Evolutionary conservation across 2,888 invertebrate genomes (phyloP).

Genomic region (Andricus curvator): DNA sequence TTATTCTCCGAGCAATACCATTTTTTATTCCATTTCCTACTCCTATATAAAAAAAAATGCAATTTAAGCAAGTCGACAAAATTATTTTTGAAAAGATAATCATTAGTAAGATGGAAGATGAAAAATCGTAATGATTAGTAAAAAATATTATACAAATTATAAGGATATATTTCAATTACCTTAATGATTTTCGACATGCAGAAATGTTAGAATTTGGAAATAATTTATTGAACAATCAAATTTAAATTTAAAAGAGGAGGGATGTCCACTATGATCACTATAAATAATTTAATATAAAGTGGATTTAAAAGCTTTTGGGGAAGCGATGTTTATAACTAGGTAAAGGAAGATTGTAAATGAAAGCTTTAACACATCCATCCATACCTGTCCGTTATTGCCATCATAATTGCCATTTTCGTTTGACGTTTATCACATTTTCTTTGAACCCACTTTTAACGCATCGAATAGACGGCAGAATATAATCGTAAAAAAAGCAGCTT

Average conservation of each 20-base stretch:
- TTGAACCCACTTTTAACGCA: constrained; percentile 11
- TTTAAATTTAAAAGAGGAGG: constrained; percentile 17
- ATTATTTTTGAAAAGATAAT: background rate
- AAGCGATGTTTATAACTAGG: background rate
- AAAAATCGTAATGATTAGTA: background rate
- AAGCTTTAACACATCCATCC: constrained; percentile 15
- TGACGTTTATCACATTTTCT: constrained; percentile 24
- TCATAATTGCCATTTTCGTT: constrained; percentile 17
- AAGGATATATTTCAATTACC: background rate
- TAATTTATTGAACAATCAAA: background rate
- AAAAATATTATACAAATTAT: background rate
- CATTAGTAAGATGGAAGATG: background rate
- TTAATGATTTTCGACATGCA: background rate
- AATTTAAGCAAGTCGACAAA: too few species aligned
- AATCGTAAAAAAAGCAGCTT: too few species aligned
- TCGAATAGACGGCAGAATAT: constrained; percentile 10
- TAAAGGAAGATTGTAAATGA: constrained; percentile 28
- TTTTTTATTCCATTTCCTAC: background rate
- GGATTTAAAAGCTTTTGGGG: constrained; percentile 7
- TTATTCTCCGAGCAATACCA: background rate
- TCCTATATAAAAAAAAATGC: too few species aligned
- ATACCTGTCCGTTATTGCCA: constrained; percentile 11
- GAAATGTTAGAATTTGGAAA: background rate
- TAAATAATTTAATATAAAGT: constrained; percentile 3
- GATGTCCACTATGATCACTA: background rate